Evolutionary conservation across 2,113 vertebrate genomes (phyloP).

Genomic region (Siniperca knerii): DNA sequence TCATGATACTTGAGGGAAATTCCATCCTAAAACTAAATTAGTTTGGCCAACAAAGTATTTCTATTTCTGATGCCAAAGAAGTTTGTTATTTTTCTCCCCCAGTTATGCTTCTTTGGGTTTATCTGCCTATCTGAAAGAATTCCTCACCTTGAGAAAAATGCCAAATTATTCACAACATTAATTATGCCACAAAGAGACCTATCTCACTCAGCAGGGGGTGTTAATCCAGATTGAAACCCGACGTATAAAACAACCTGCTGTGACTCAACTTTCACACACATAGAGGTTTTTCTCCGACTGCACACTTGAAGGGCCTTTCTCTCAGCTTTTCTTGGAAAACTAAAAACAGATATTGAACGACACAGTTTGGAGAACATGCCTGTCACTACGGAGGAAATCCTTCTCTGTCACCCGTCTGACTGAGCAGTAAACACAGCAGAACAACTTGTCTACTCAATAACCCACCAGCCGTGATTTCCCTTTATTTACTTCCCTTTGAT

Average conservation of each 20-base stretch:
- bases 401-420: constrained; percentile 49
- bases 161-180: constrained; percentile 66
- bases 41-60: constrained; percentile 54
- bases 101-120: constrained; percentile 83
- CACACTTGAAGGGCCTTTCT: constrained; percentile 6
- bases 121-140: constrained; percentile 76
- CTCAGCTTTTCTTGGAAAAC: constrained; percentile 12
- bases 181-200: constrained; percentile 47
- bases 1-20: constrained; percentile 39
- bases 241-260: constrained; percentile 45
- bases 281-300: not conserved
- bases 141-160: constrained; percentile 84
- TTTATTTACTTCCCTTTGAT: constrained; percentile 55
- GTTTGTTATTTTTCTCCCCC: constrained; percentile 68
- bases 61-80: constrained; percentile 86
- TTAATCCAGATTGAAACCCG: constrained; percentile 51
- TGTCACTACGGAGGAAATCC: constrained; percentile 45
- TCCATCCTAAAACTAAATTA: constrained; percentile 52
- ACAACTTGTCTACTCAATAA: constrained; percentile 56
- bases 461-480: constrained; percentile 30
- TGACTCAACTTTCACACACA: constrained; percentile 6
- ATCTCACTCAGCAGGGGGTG: constrained; percentile 30
- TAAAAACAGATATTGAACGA: constrained; percentile 33
- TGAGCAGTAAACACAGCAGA: constrained; percentile 63
- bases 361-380: constrained; percentile 19